These are phyloP conservation scores for Netelia melanura DNA, from an alignment of 2,888 invertebrate genomes.

Conservation along the genomic window DNA sequence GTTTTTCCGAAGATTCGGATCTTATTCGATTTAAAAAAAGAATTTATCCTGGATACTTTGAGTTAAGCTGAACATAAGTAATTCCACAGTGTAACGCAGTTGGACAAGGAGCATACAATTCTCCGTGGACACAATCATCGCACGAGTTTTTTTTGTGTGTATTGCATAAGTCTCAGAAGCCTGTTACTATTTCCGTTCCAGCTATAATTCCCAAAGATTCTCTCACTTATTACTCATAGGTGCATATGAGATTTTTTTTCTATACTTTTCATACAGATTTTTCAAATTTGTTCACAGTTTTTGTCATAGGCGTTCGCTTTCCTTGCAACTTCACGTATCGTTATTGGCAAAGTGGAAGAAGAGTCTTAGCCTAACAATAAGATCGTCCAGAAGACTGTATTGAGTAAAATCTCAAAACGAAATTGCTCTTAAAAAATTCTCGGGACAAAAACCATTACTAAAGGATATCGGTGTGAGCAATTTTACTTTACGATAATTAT, in stretches of 20 bases:
- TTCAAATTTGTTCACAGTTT: constrained; percentile 26
- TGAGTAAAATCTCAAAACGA: too few species aligned
- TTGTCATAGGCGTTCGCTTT: constrained; percentile 17
- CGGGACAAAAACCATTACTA: too few species aligned
- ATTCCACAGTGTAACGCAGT: constrained; percentile 35
- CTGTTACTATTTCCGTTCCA: constrained; percentile 42
- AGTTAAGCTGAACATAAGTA: neutral
- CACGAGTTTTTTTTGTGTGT: constrained; percentile 41
- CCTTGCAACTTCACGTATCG: constrained; percentile 27
- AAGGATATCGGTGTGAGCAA: too few species aligned
- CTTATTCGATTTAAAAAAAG: neutral
- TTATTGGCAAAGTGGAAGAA: neutral
- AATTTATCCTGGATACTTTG: neutral
- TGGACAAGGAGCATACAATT: constrained; percentile 39
- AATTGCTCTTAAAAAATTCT: too few species aligned
- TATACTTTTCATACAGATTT: neutral
- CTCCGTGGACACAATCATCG: constrained; percentile 30
- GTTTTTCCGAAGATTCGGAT: neutral
- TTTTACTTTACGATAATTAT: too few species aligned
- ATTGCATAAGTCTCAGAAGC: constrained; percentile 62
- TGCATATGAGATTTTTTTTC: neutral
- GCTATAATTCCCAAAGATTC: constrained; percentile 39
- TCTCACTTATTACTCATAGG: constrained; percentile 23
- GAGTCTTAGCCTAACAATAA: too few species aligned
- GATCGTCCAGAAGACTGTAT: too few species aligned